Evolutionary conservation across 2,888 invertebrate genomes (phyloP).

Genomic region (Macrosiphum euphorbiae): DNA sequence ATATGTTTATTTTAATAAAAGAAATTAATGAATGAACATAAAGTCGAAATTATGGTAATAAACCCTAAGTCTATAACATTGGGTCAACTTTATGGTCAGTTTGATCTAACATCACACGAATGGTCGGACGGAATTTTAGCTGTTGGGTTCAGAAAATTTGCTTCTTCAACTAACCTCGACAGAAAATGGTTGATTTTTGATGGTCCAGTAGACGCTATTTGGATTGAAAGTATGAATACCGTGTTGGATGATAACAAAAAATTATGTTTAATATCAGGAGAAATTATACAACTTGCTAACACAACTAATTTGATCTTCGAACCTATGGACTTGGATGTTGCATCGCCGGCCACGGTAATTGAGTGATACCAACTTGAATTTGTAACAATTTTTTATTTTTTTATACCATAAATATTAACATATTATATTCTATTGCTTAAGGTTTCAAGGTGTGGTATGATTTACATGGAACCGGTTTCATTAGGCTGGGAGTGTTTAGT

Average conservation of each 20-base stretch:
- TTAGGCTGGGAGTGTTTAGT: slow-evolving; percentile 92
- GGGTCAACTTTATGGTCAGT: slow-evolving; percentile 95
- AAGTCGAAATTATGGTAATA: slow-evolving; percentile 83
- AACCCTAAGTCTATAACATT: slow-evolving; percentile 97
- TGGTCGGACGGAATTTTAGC: slow-evolving; percentile 93
- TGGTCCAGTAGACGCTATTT: slow-evolving; percentile 95
- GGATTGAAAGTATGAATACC: slow-evolving; percentile 98
- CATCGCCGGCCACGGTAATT: slow-evolving; percentile 86
- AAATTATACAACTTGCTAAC: slow-evolving; percentile 92
- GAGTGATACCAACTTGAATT: neutral
- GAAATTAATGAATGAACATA: slow-evolving; percentile 72
- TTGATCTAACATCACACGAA: slow-evolving; percentile 94
- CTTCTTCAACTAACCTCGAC: slow-evolving; percentile 78
- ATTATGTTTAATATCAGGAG: slow-evolving; percentile 95
- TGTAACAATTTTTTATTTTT: neutral
- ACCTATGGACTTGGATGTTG: slow-evolving; percentile 94
- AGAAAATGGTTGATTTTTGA: slow-evolving; percentile 97
- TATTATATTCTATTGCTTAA: slow-evolving; percentile 68
- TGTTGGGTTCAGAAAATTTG: slow-evolving; percentile 85
- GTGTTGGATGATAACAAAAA: slow-evolving; percentile 96
- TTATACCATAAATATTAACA: neutral
- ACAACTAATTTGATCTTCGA: slow-evolving; percentile 94
- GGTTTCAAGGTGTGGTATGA: slow-evolving; percentile 96
- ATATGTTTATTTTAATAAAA: neutral
- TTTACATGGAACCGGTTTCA: slow-evolving; percentile 91